Conservation (phyloP, 2,888 invertebrate genomes). For the Tethea ocularis region DNA sequence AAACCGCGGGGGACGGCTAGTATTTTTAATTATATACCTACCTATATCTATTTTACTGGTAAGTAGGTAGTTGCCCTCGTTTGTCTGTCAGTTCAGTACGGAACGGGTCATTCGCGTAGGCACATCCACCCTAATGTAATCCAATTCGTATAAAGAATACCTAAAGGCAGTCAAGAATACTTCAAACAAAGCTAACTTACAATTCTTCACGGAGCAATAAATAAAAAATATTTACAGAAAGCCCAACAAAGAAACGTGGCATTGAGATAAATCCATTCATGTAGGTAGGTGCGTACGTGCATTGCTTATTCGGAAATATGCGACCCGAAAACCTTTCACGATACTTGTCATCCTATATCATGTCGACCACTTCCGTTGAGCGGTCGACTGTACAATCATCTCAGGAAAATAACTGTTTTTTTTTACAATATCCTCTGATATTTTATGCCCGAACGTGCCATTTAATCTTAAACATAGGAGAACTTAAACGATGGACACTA, state of each 20-base stretch:
- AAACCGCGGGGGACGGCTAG: too few species aligned
- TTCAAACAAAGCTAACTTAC: not conserved
- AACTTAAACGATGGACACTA: too few species aligned
- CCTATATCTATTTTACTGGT: too few species aligned
- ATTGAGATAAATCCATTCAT: conserved; percentile 6
- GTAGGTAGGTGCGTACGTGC: not conserved
- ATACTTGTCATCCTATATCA: conserved; percentile 16
- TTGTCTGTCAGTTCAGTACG: too few species aligned
- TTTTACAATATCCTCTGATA: too few species aligned
- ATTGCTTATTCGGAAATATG: conserved; percentile 9
- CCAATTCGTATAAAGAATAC: not conserved
- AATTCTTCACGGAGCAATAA: not conserved
- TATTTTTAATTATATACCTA: too few species aligned
- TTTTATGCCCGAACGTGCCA: too few species aligned
- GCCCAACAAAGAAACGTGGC: not conserved
- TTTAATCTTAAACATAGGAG: too few species aligned
- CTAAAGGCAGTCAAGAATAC: not conserved
- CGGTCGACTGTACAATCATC: not conserved
- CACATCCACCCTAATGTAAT: too few species aligned
- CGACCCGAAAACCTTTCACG: conserved; percentile 12
- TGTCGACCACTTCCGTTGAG: conserved; percentile 7
- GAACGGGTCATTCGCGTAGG: too few species aligned
- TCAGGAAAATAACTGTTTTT: not conserved
- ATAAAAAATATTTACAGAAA: conserved; percentile 2
- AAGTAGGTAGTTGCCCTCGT: too few species aligned